These are phyloP conservation scores for Biston betularia DNA, from an alignment of 2,888 invertebrate genomes.

Conservation along the genomic window DNA sequence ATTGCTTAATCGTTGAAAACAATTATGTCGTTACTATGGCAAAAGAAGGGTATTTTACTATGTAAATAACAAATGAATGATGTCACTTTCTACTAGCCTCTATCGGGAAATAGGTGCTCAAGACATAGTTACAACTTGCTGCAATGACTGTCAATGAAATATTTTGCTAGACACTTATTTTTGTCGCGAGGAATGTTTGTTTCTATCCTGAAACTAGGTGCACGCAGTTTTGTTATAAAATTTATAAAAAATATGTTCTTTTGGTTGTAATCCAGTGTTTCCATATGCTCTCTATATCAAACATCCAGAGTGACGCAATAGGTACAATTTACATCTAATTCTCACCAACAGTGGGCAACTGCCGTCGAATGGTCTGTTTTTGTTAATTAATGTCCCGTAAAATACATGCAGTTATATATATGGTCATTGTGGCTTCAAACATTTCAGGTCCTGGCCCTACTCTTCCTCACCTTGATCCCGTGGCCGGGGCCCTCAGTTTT, in stretches of 20 bases:
- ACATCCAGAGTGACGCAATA: not conserved
- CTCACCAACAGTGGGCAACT: not conserved
- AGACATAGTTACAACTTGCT: not conserved
- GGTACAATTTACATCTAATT: not conserved
- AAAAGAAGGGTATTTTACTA: not conserved
- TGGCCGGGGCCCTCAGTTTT: constrained; percentile 95
- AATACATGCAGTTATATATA: not conserved
- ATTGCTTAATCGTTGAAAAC: not conserved
- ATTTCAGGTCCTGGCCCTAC: constrained; percentile 92
- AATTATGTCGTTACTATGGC: not conserved
- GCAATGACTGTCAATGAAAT: not conserved
- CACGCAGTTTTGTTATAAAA: not conserved
- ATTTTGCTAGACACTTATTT: not conserved
- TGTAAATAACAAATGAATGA: constrained; percentile 41
- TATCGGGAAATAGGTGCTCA: not conserved
- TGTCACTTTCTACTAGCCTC: constrained; percentile 24
- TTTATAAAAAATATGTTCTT: not conserved
- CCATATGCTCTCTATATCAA: not conserved
- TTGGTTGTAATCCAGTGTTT: not conserved
- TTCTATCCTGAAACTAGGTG: not conserved
- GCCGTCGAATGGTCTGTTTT: not conserved
- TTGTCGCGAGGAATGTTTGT: not conserved
- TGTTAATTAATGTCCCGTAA: not conserved
- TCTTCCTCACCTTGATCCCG: constrained; percentile 93
- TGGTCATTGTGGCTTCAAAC: constrained; percentile 72